phyloP scores from a whole-genome alignment of 2,797 vertebrate species.

The Pagetopsis macropterus region DNA sequence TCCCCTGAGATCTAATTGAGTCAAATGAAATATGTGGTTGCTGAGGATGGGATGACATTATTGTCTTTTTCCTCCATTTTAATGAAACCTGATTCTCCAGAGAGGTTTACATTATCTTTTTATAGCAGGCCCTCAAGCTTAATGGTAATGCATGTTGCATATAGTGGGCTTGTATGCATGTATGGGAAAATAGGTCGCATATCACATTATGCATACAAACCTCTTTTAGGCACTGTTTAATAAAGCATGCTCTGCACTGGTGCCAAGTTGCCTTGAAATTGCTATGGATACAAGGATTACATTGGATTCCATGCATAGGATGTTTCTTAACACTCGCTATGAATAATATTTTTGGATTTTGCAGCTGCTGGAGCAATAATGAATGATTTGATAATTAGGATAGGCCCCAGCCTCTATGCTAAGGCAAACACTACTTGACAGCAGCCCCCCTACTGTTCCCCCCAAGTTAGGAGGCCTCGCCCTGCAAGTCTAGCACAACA shows the following conservation, averaged over 20 bases:
- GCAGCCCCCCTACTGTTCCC: conserved; percentile 24
- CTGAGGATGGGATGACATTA: conserved; percentile 60
- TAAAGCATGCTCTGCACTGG: conserved; percentile 40
- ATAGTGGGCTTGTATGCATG: conserved; percentile 57
- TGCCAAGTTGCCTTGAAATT: conserved; percentile 71
- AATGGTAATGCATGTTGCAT: conserved; percentile 63
- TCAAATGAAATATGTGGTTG: conserved; percentile 62
- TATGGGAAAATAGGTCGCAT: conserved; percentile 72
- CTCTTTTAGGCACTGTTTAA: conserved; percentile 66
- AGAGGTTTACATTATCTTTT: conserved; percentile 68
- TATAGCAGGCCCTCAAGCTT: conserved; percentile 66
- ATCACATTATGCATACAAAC: conserved; percentile 70
- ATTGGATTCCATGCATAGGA: conserved; percentile 66
- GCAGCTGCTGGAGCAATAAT: conserved; percentile 70
- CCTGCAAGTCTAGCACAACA: conserved; percentile 75
- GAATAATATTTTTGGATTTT: conserved; percentile 74
- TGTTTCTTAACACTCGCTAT: conserved; percentile 66
- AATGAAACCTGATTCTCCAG: conserved; percentile 71
- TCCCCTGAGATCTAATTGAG: conserved; percentile 61
- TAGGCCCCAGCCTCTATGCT: conserved; percentile 31
- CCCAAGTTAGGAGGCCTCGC: conserved; percentile 65
- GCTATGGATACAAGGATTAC: conserved; percentile 78
- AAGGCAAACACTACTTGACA: conserved; percentile 65
- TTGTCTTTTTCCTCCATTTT: conserved; percentile 66
- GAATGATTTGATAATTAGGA: conserved; percentile 70